Evolutionary conservation across 2,888 invertebrate genomes (phyloP).

Genomic region (Neria commutata): DNA sequence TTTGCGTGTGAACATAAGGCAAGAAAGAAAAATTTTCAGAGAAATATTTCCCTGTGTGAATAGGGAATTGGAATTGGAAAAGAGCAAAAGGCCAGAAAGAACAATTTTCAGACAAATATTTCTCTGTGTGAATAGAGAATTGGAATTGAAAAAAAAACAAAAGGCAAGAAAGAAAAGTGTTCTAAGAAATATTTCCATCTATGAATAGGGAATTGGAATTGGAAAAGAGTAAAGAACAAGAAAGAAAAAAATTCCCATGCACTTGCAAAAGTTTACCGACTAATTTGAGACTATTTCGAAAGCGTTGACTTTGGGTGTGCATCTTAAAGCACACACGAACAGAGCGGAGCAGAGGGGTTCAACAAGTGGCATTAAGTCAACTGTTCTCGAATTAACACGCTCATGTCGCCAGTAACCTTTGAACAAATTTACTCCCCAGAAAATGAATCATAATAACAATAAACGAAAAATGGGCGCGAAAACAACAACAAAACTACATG

Average conservation of each 20-base stretch:
- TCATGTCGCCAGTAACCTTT: too few relatives aligned
- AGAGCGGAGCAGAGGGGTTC: too few relatives aligned
- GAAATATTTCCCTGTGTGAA: neutral
- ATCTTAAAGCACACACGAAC: too few relatives aligned
- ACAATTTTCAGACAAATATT: neutral
- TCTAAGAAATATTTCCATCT: neutral
- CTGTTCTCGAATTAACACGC: too few relatives aligned
- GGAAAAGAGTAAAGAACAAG: too few relatives aligned
- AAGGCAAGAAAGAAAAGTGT: neutral
- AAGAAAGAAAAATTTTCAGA: neutral
- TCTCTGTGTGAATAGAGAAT: neutral
- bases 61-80: neutral
- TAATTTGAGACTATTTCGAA: too few relatives aligned
- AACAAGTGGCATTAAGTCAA: too few relatives aligned
- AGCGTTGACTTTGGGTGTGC: too few relatives aligned
- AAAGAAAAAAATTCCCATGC: too few relatives aligned
- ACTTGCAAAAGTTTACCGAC: too few relatives aligned
- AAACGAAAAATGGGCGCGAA: neutral
- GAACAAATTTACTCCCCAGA: too few relatives aligned
- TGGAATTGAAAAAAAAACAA: neutral
- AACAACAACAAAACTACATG: neutral
- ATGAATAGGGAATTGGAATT: neutral
- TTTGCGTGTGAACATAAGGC: neutral
- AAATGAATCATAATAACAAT: neutral
- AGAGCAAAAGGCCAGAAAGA: neutral